Conservation (phyloP, 1,140 invertebrate genomes). For the Drosophila asahinai region DNA sequence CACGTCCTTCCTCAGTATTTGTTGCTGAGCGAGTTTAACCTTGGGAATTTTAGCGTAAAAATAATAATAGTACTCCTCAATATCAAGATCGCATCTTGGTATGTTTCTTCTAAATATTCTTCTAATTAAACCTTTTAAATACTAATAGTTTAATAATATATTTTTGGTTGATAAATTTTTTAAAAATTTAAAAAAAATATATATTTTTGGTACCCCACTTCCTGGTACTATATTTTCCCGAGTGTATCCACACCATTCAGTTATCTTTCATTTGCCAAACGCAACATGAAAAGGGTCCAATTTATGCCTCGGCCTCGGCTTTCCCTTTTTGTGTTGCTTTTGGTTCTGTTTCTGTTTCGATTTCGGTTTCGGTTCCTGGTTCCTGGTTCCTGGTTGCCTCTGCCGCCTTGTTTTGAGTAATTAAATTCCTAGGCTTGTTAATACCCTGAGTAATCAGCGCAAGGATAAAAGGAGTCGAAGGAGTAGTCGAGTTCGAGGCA, state of each 20-base stretch:
- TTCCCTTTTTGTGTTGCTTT: constrained; percentile 22
- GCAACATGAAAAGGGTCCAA: constrained; percentile 47
- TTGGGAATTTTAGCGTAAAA: no score
- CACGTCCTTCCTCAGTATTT: no score
- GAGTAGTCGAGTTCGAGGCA: constrained; percentile 25
- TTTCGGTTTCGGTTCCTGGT: constrained; percentile 11
- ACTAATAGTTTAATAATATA: no score
- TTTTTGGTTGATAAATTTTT: no score
- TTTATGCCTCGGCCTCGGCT: constrained; percentile 25
- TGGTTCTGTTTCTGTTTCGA: constrained; percentile 9
- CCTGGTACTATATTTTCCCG: neutral
- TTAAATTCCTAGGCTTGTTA: constrained; percentile 53
- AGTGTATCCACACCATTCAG: neutral
- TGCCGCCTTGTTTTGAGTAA: constrained; percentile 33
- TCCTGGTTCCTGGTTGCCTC: neutral
- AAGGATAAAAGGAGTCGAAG: constrained; percentile 40
- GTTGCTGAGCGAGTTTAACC: no score
- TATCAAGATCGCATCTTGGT: no score
- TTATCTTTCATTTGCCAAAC: constrained; percentile 48
- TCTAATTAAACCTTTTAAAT: no score
- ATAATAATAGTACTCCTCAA: no score
- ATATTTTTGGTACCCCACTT: no score
- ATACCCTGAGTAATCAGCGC: constrained; percentile 46
- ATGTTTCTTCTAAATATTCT: no score
- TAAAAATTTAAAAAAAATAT: no score